Evolutionary conservation across 2,888 invertebrate genomes (phyloP).

Genomic region (Caenorhabditis sp.): DNA sequence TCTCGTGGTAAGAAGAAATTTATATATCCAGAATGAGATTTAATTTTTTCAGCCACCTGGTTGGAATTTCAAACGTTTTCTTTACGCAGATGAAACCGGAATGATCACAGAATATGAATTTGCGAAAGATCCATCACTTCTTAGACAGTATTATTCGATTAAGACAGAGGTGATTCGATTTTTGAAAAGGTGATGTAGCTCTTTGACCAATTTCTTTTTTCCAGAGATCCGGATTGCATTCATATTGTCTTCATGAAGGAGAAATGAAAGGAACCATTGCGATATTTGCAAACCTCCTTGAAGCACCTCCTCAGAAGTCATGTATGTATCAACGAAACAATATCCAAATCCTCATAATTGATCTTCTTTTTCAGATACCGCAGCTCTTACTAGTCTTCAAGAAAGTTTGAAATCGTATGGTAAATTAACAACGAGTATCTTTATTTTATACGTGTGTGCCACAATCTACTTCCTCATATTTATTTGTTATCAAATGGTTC

Average conservation of each 20-base stretch:
- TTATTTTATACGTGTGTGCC: slow-evolving; percentile 19
- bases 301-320: neutral
- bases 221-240: slow-evolving; percentile 16
- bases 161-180: slow-evolving; percentile 1
- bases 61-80: neutral
- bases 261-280: slow-evolving; percentile 13
- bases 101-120: neutral
- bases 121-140: neutral
- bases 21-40: neutral
- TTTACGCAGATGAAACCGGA: neutral
- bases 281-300: slow-evolving; percentile 11
- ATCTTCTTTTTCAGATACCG: slow-evolving; percentile 7
- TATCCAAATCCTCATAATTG: neutral
- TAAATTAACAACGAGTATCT: slow-evolving; percentile 22
- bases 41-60: neutral
- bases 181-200: neutral
- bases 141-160: neutral
- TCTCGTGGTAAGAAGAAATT: neutral
- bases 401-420: neutral
- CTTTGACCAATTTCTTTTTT: neutral
- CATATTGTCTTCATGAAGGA: slow-evolving; percentile 22
- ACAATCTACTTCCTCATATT: slow-evolving; percentile 18
- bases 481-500: slow-evolving; percentile 12
- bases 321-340: neutral
- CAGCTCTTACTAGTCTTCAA: neutral